Evolutionary conservation across 2,888 invertebrate species (phyloP).

Genomic region (Caradrina kadenii): DNA sequence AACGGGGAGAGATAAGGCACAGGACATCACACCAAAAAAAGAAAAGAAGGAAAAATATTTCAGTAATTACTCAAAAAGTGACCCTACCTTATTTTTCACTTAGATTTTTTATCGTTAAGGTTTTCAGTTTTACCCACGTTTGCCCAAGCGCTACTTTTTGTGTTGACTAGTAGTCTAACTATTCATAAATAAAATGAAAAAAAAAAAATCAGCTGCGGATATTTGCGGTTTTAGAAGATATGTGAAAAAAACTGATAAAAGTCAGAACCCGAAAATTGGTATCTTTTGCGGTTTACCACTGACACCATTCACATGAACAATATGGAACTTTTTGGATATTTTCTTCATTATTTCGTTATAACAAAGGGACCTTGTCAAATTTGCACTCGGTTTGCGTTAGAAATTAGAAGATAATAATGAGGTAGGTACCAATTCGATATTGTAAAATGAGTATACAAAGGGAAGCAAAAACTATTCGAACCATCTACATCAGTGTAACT

Average conservation of each 20-base stretch:
- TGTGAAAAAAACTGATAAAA: background rate
- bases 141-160: too few species aligned
- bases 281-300: slow-evolving; percentile 1
- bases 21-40: too few species aligned
- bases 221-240: slow-evolving; percentile 2
- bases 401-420: background rate
- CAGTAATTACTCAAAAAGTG: slow-evolving; percentile 3
- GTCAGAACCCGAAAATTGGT: slow-evolving; percentile 3
- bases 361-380: slow-evolving; percentile 1
- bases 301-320: slow-evolving; percentile 1
- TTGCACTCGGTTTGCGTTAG: background rate
- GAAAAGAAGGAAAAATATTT: background rate
- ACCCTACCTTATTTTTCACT: background rate
- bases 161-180: too few species aligned
- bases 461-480: slow-evolving; percentile 20
- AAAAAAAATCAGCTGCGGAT: background rate
- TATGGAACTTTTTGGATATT: background rate
- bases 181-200: too few species aligned
- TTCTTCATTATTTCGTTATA: slow-evolving; percentile 5
- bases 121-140: background rate
- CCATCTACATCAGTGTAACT: slow-evolving; percentile 24
- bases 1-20: too few species aligned
- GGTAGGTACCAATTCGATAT: too few species aligned
- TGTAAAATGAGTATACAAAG: too few species aligned
- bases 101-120: too few species aligned